phyloP scores from a whole-genome alignment of 2,888 invertebrate genomes.

The Sphaerophoria rueppellii region DNA sequence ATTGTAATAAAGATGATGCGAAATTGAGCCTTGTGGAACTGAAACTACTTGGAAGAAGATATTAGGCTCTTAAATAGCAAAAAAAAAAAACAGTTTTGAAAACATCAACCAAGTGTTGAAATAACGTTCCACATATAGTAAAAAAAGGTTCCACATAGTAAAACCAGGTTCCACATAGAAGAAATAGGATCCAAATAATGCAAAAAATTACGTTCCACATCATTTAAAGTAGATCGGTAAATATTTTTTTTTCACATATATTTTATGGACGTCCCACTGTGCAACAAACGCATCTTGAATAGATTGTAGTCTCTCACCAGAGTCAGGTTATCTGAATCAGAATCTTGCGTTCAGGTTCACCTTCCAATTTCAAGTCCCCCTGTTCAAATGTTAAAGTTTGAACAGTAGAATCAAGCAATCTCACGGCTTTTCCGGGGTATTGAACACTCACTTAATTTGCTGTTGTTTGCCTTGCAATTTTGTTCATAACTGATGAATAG shows the following conservation, averaged over 20 bases:
- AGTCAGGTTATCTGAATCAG: background rate
- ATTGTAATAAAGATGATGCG: background rate
- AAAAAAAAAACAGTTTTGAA: too few relatives aligned
- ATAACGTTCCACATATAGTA: too few relatives aligned
- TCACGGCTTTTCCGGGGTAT: slow-evolving; percentile 19
- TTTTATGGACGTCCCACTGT: background rate
- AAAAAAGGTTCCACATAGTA: too few relatives aligned
- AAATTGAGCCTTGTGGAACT: too few relatives aligned
- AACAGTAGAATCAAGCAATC: background rate
- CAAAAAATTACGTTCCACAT: too few relatives aligned
- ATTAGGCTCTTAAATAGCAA: too few relatives aligned
- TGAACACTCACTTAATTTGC: background rate
- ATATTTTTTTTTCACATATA: background rate
- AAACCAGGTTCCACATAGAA: too few relatives aligned
- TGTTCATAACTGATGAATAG: too few relatives aligned
- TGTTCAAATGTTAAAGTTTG: slow-evolving; percentile 3
- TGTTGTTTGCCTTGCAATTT: slow-evolving; percentile 32
- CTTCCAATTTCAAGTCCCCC: slow-evolving; percentile 9
- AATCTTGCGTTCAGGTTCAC: slow-evolving; percentile 18
- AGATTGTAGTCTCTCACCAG: background rate
- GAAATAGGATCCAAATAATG: too few relatives aligned
- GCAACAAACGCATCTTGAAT: background rate
- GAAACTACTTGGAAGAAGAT: too few relatives aligned
- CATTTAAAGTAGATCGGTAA: too few relatives aligned
- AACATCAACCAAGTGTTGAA: too few relatives aligned